Percentiles rank a stretch among this genome's conserved stretches.
phyloP scores from a whole-genome alignment of 2,797 vertebrate species.

The Columba guinea region DNA sequence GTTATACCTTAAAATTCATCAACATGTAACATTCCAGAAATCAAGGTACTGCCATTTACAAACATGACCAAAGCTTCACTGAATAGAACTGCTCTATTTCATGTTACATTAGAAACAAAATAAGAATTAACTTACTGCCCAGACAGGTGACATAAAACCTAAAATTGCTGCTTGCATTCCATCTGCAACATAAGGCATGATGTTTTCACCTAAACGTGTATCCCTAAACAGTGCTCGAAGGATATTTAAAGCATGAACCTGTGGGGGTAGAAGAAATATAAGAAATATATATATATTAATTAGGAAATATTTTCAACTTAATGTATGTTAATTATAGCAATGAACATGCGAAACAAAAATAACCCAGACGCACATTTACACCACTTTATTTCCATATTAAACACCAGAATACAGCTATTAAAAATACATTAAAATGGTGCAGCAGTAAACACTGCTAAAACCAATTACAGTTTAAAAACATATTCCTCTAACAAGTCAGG shows the following conservation, averaged over 20 bases:
- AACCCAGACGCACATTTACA: neutral
- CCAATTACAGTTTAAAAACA: neutral
- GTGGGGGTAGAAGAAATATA: neutral
- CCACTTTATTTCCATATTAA: neutral
- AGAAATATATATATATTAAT: neutral
- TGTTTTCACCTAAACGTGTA: slow-evolving; percentile 91
- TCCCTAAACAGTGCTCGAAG: slow-evolving; percentile 92
- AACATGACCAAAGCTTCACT: neutral
- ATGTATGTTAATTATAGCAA: neutral
- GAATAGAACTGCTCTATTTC: neutral
- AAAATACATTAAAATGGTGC: neutral
- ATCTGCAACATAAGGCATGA: slow-evolving; percentile 91
- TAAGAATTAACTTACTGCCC: slow-evolving; percentile 88
- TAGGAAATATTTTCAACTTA: neutral
- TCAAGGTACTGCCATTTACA: neutral
- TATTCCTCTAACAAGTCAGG: neutral
- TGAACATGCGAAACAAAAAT: neutral
- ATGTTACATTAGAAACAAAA: neutral
- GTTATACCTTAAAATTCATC: neutral
- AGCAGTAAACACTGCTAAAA: neutral
- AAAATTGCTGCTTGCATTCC: slow-evolving; percentile 91
- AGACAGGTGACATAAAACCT: slow-evolving; percentile 92
- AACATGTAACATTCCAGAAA: neutral
- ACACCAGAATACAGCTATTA: neutral
- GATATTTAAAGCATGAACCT: slow-evolving; percentile 98